Conservation (phyloP, 1,140 invertebrate genomes). For the Goniozus legneri region DNA sequence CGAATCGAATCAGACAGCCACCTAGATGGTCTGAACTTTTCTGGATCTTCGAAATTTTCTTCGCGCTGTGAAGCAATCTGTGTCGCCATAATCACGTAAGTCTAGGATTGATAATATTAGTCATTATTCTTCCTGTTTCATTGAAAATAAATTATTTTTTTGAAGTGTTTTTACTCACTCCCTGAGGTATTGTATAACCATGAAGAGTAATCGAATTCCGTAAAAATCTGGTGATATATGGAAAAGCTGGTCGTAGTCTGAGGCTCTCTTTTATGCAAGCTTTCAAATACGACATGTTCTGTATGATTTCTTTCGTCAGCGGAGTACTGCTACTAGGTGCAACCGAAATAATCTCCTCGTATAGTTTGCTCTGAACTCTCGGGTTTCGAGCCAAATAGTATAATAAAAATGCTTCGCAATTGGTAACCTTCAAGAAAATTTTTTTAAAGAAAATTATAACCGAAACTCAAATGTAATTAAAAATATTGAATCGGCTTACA, state of each 20-base stretch:
- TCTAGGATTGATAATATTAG: conserved; percentile 50
- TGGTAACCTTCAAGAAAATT: conserved; percentile 50
- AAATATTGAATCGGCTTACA: conserved; percentile 38
- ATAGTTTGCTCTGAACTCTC: conserved; percentile 58
- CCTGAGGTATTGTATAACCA: conserved; percentile 63
- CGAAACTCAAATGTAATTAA: not conserved
- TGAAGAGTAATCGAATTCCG: conserved; percentile 65
- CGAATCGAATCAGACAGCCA: conserved; percentile 58
- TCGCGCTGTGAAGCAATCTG: conserved; percentile 65
- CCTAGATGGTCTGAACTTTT: conserved; percentile 66
- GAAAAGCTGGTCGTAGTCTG: conserved; percentile 61
- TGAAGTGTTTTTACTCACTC: conserved; percentile 54
- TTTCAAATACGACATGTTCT: conserved; percentile 59
- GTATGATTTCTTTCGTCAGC: conserved; percentile 46
- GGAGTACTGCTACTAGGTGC: conserved; percentile 26
- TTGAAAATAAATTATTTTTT: not conserved
- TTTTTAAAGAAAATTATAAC: not conserved
- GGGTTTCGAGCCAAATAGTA: conserved; percentile 62
- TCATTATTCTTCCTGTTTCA: not conserved
- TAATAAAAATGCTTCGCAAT: conserved; percentile 58
- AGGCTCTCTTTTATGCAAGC: conserved; percentile 68
- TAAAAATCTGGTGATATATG: conserved; percentile 62
- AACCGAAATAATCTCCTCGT: conserved; percentile 55
- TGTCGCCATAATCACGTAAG: conserved; percentile 69
- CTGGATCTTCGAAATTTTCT: conserved; percentile 67